Conservation (phyloP, 2,888 invertebrate species). For the Cristatella mucedo region DNA sequence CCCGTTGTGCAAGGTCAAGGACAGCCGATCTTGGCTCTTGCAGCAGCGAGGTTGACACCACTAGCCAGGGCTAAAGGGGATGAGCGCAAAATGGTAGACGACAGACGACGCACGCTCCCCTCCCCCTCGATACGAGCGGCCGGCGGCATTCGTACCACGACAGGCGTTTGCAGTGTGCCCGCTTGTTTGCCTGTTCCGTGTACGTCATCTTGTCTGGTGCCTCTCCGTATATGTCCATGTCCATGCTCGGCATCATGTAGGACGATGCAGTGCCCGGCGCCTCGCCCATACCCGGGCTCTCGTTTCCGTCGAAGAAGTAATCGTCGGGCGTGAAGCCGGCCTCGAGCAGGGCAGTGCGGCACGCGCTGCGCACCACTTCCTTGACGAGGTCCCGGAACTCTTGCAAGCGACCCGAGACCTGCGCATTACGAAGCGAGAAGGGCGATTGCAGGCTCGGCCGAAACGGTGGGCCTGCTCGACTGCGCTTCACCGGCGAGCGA, state of each 20-base stretch:
- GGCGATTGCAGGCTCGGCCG: no score
- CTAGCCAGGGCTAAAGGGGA: no score
- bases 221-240: slow-evolving; percentile 38
- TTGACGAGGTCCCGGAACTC: slow-evolving; percentile 42
- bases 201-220: slow-evolving; percentile 56
- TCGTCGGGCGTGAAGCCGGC: slow-evolving; percentile 67
- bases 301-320: slow-evolving; percentile 36
- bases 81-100: no score
- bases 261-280: slow-evolving; percentile 35
- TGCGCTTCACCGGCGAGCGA: no score
- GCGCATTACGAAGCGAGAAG: no score
- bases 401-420: slow-evolving; percentile 36
- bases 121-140: no score
- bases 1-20: no score
- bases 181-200: slow-evolving; percentile 68
- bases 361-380: slow-evolving; percentile 52
- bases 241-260: slow-evolving; percentile 35
- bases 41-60: no score
- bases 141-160: slow-evolving; percentile 54
- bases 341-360: slow-evolving; percentile 55
- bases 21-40: no score
- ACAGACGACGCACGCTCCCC: no score
- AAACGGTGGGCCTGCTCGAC: no score
- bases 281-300: slow-evolving; percentile 17
- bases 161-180: slow-evolving; percentile 60